phyloP scores from a whole-genome alignment of 2,113 vertebrate species.

The Perca schrenkii region DNA sequence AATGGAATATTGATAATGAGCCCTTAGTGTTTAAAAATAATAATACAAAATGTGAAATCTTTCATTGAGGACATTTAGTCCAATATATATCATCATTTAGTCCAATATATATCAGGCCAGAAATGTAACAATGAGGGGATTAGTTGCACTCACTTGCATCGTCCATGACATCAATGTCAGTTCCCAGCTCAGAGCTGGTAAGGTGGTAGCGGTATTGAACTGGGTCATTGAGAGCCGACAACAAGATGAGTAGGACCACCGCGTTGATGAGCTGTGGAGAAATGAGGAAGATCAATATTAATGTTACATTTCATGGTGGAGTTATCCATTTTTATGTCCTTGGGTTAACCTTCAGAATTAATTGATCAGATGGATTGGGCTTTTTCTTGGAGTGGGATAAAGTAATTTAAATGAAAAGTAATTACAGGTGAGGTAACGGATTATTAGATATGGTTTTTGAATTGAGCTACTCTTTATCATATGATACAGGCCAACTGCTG shows the following conservation, averaged over 20 bases:
- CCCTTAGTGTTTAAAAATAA: neutral
- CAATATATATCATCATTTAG: neutral
- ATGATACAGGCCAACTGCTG: neutral
- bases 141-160: constrained; percentile 92
- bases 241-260: constrained; percentile 91
- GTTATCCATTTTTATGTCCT: neutral
- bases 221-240: constrained; percentile 93
- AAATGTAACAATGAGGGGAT: neutral
- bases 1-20: neutral
- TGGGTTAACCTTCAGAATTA: neutral
- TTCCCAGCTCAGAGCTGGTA: constrained; percentile 89
- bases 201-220: constrained; percentile 92
- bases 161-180: constrained; percentile 96
- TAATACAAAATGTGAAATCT: neutral
- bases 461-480: neutral
- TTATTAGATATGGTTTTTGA: neutral
- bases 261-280: constrained; percentile 91
- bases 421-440: neutral
- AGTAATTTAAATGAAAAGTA: neutral
- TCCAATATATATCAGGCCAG: neutral
- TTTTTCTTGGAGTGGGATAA: neutral
- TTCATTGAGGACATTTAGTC: neutral
- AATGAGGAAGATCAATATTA: constrained; percentile 28
- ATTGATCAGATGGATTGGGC: neutral
- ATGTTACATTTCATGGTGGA: neutral